A percentile compares a stretch with the other conserved stretches of the same genome.
These are phyloP conservation scores for Burhinus bistriatus DNA, from an alignment of 2,113 vertebrate genomes.

Conservation along the genomic window DNA sequence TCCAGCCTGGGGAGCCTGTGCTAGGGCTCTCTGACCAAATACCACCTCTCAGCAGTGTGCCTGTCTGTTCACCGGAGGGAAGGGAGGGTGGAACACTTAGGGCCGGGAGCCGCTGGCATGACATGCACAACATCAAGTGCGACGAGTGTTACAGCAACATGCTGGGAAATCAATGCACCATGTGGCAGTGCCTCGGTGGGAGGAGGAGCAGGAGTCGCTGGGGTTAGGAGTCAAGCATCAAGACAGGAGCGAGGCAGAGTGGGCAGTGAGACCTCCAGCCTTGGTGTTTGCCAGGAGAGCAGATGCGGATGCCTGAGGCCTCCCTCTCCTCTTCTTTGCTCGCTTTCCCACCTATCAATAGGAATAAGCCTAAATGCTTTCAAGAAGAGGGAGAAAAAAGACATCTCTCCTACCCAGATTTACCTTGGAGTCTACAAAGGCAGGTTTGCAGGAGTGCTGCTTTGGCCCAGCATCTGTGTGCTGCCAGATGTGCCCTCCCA, in stretches of 20 bases:
- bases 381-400: background rate
- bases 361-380: background rate
- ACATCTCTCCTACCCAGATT: background rate
- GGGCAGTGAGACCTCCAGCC: background rate
- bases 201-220: background rate
- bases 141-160: background rate
- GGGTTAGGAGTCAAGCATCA: background rate
- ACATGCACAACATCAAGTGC: conserved; percentile 31
- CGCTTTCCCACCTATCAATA: background rate
- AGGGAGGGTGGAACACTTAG: background rate
- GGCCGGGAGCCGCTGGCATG: background rate
- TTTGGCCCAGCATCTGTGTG: background rate
- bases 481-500: rapidly evolving
- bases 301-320: background rate
- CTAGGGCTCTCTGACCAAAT: background rate
- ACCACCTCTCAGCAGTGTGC: background rate
- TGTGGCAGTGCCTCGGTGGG: rapidly evolving
- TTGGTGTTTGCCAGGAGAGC: background rate
- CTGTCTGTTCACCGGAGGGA: background rate
- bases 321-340: background rate
- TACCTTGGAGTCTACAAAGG: rapidly evolving
- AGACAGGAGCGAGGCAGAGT: background rate
- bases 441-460: background rate
- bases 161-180: background rate
- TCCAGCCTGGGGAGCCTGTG: background rate